Base-by-base conservation (phyloP, 2,797 vertebrate species). In the Eleutherodactylus coqui region DNA sequence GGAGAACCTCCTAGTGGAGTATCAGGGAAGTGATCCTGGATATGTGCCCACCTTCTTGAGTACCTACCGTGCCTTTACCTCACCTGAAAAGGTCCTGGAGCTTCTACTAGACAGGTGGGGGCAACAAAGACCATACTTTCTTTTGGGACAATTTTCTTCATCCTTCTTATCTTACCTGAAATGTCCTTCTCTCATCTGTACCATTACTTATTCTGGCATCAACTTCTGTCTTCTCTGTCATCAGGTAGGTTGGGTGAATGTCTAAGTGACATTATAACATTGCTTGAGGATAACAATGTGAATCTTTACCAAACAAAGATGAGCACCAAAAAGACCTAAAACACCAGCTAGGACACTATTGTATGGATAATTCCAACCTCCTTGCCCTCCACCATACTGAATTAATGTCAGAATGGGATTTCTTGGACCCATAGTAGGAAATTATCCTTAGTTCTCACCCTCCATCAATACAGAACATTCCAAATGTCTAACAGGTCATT, bases 11-110 rank as follows among this genome's bases (percentile, higher is more conserved):
- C 92, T 96, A 0, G 94, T 94, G 19, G 94, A 93, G 0, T 85
- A 91, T 80, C 93, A 86, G 36, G 90, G 91, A 19, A 90, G 89
- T 32, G 96, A 97, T 64, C 93, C 90, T 0, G 92, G 94, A 90
- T 97, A 95, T 53, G 67, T 93, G 64, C 90, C 89, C 43, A 95
- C 96, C 90, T 95, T 98, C 87, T 94, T 98, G 75, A 95, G 95
- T 88, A 97, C 96, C 0, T 96, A 97, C 90, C 94, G 92, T 55
- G 94, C 96, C 47, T 98, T 97, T 79, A 94, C 93, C 80, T 89
- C 91, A 75, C 91, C 93, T 53, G 88, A 87, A 0, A 83, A 89
- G 0, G 94, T 98, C 55, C 93, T 97, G 72, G 92, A 95, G 86
- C 89, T 96, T 89, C 93, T 97, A 85, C 93, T 97, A 82, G 88